Conservation (phyloP, 2,888 invertebrate genomes). For the Trisateles emortualis region DNA sequence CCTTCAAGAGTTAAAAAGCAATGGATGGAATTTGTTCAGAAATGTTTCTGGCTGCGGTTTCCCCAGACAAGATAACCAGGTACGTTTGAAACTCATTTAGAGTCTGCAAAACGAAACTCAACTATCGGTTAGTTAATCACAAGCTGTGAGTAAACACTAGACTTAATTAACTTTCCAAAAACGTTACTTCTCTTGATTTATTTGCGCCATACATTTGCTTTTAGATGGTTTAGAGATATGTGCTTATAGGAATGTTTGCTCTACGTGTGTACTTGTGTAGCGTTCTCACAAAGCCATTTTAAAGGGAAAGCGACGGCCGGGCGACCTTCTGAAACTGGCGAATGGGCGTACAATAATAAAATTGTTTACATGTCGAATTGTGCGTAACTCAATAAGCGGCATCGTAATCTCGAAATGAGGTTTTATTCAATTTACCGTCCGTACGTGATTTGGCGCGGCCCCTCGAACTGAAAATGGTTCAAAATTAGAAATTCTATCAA, state of each 20-base stretch:
- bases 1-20: neutral
- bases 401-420: conserved; percentile 70
- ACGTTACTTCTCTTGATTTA: conserved; percentile 8
- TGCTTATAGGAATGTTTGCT: neutral
- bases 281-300: conserved; percentile 19
- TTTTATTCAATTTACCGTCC: conserved; percentile 74
- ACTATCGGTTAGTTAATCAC: conserved; percentile 5
- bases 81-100: conserved; percentile 1
- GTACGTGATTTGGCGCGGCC: conserved; percentile 74
- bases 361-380: conserved; percentile 66
- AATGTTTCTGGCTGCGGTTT: neutral
- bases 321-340: conserved; percentile 49
- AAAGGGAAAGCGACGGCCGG: conserved; percentile 35
- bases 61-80: neutral
- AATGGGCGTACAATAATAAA: conserved; percentile 59
- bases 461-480: conserved; percentile 53
- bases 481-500: conserved; percentile 60
- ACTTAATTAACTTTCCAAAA: conserved; percentile 18
- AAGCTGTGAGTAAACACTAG: conserved; percentile 20
- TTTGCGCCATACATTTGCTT: neutral
- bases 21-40: neutral
- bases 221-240: neutral
- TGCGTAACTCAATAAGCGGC: conserved; percentile 65
- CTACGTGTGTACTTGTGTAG: conserved; percentile 6
- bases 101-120: conserved; percentile 17